These are phyloP conservation scores for Neotragus pygmaeus DNA, from an alignment of 2,113 vertebrate genomes.

Conservation along the genomic window DNA sequence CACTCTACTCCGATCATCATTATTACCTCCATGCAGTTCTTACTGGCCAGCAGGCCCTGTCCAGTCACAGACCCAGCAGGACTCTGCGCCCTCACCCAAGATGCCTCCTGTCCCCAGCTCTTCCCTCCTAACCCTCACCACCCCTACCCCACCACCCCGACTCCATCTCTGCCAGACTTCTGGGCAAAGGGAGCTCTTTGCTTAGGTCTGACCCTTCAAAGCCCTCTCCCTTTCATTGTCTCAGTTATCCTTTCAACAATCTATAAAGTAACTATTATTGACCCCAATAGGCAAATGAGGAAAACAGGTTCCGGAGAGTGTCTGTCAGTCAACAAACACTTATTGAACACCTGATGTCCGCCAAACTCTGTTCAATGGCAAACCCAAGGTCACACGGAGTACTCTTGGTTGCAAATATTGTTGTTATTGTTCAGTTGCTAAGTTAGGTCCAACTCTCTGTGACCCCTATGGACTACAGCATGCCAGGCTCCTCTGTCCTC, in stretches of 20 bases:
- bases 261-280: not conserved
- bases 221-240: not conserved
- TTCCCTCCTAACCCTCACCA: not conserved
- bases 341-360: not conserved
- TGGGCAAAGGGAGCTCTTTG: not conserved
- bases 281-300: not conserved
- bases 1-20: not conserved
- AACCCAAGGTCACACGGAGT: not conserved
- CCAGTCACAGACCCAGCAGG: not conserved
- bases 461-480: not conserved
- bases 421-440: not conserved
- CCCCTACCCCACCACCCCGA: not conserved
- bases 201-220: not conserved
- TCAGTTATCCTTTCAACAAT: not conserved
- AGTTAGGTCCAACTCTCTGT: not conserved
- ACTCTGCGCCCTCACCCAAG: not conserved
- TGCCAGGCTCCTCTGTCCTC: not conserved
- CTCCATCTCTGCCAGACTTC: not conserved
- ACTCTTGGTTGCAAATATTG: not conserved
- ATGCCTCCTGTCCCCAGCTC: rapidly evolving
- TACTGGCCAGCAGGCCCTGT: rapidly evolving
- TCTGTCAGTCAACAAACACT: not conserved
- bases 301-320: not conserved
- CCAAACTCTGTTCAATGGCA: not conserved
- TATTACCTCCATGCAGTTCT: not conserved